Percentiles rank a stretch among this genome's conserved stretches.
phyloP scores from a whole-genome alignment of 2,797 vertebrate genomes.

The Intellagama lesueurii region DNA sequence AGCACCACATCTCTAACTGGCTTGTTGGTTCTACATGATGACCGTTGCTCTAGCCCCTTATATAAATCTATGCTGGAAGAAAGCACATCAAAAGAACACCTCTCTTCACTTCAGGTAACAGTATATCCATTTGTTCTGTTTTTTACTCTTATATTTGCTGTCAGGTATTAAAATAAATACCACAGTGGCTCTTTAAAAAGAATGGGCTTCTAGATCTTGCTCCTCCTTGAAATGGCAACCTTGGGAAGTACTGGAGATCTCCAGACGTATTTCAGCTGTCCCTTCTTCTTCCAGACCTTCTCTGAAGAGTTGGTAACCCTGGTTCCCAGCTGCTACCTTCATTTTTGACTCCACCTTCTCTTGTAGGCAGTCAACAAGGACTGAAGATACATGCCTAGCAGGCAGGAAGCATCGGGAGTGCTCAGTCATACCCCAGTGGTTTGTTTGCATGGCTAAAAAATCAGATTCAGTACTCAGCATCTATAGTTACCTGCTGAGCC shows the following conservation, averaged over 20 bases:
- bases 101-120: background rate
- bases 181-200: background rate
- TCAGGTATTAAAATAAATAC: background rate
- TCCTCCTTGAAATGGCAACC: background rate
- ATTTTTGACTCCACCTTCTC: background rate
- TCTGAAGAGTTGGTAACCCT: background rate
- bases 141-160: no score
- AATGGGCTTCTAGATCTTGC: background rate
- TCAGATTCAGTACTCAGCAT: background rate
- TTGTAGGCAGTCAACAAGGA: background rate
- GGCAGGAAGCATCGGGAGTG: background rate
- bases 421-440: background rate
- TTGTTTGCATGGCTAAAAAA: background rate
- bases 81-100: background rate
- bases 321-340: background rate
- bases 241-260: background rate
- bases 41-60: background rate
- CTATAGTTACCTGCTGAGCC: no score
- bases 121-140: background rate
- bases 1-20: background rate
- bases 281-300: background rate
- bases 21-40: background rate
- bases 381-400: background rate
- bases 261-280: no score
- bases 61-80: background rate